Evolutionary conservation across 2,888 invertebrate species (phyloP), one percentile per base, ranked within the genome.

Genomic region (Cosmia pyralina): DNA sequence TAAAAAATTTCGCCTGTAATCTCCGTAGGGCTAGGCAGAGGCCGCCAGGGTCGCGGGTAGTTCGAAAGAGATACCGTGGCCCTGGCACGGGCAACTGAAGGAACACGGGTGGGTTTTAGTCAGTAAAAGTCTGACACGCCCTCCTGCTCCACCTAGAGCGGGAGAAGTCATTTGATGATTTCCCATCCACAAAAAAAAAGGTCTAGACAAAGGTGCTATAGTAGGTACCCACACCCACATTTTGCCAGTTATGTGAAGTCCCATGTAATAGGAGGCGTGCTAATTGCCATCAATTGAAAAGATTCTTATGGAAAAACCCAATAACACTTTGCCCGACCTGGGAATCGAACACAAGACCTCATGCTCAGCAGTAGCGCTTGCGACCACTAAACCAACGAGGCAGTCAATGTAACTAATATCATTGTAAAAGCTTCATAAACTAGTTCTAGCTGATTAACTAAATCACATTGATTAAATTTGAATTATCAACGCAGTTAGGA

Each of bases 401-500:
- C 17, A 28, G 28, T 57, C 57, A 34, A 34, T 55, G 4, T 28
- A 28, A 55, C 19, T 6, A 73, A 55, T 44, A 52, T 48, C 4
- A 55, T 46, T 38, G 7, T 63, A 72, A 58, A 58, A 48, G 41
- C 53, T 41, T 53, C 48, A 48, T 44, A 78, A 70, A 48, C 59
- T 69, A 13, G 8, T 78, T 44, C 10, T 28, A 22, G 41, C 46
- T 68, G 13, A 59, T 63, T 60, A 76, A 63, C 59, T 64, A 81
- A 68, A 69, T 41, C 55, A 64, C 44, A 65, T 60, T 70, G 52
- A 70, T 67, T 62, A 66, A 68, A 82, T 79, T 81, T 69, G 48
- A 70, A 71, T 64, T 67, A 77, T 82, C 70, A 82, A 67, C 62
- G 55, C 62, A 59, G 63, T 59, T 58, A 17, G 44, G 41, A 48